Evolutionary conservation across 2,113 vertebrate species (phyloP).

Genomic region (Stigmatopora nigra): DNA sequence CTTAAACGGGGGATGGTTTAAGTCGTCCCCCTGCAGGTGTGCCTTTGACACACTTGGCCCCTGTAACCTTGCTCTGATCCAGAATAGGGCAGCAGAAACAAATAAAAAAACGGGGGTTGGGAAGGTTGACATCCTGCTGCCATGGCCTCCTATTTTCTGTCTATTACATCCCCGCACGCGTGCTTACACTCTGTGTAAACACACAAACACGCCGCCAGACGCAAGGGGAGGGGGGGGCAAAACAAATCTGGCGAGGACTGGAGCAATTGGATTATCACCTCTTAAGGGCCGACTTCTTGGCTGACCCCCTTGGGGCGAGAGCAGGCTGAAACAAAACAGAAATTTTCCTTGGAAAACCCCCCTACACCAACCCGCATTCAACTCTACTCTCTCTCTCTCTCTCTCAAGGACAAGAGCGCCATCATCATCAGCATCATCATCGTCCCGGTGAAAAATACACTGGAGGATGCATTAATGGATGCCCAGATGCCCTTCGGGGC

Average conservation of each 20-base stretch:
- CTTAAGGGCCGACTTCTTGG: constrained; percentile 70
- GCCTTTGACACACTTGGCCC: constrained; percentile 68
- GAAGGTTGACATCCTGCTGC: constrained; percentile 46
- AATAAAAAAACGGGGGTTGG: neutral
- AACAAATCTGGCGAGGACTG: constrained; percentile 67
- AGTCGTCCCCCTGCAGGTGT: constrained; percentile 72
- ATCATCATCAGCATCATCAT: constrained; percentile 32
- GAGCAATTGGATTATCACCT: constrained; percentile 75
- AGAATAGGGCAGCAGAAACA: constrained; percentile 39
- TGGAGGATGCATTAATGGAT: constrained; percentile 58
- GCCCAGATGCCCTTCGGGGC: constrained; percentile 54
- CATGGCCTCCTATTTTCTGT: constrained; percentile 28
- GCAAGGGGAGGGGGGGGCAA: constrained; percentile 43
- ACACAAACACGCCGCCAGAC: constrained; percentile 44
- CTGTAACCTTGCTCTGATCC: constrained; percentile 61
- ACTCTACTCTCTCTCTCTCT: constrained; percentile 20
- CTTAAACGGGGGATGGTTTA: constrained; percentile 65
- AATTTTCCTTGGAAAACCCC: constrained; percentile 60
- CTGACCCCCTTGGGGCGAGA: constrained; percentile 67
- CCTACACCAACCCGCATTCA: neutral
- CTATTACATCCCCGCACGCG: constrained; percentile 30
- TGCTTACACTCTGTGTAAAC: constrained; percentile 50
- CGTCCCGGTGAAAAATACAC: constrained; percentile 47
- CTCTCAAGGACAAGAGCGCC: constrained; percentile 54
- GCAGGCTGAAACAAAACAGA: constrained; percentile 64